Base-by-base conservation (phyloP, 2,113 vertebrate genomes). In the Anoplopoma fimbria region DNA sequence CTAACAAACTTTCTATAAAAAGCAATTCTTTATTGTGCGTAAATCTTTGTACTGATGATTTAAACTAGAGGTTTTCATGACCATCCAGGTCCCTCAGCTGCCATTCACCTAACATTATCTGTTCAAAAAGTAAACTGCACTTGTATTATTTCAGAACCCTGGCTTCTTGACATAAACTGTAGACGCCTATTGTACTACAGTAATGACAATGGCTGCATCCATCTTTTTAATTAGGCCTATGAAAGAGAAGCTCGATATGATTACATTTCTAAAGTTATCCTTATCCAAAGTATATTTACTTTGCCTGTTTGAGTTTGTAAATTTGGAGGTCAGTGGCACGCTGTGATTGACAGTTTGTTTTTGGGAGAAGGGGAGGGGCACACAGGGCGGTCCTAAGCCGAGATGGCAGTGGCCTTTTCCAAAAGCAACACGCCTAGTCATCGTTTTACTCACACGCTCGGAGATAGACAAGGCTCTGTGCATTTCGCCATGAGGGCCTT, bases 391-490 rank as follows among this genome's bases (percentile, higher is more conserved):
- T 47, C 69, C 55, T 57, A 21, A 34, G 51, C 36, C 9, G 61
- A 67, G 62, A 86, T 70, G 75, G 63, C 78, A 58, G 57, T 19
- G 21, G 75, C 61, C 38, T 73, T 72, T n/a, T 87, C 77, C 72
- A 75, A 85, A 83, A 79, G 57, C 77, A 81, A 87, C 81, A 87
- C 77, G 85, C 79, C 69, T 65, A 80, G 88, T 85, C 84, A 85
- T 88, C 84, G 78, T 84, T 80, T 85, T 68, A 62, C 79, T 81
- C 75, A 77, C 60, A 77, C 53, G 40, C 61, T 29, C 45, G 3
- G 38, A 75, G 60, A 75, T 80, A 63, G 69, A 82, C 81, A 75
- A 82, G 69, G 45, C 64, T 80, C 34, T 77, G 69, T 71, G 38
- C 51, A 58, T 70, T 55, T 74, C 65, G 57, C 77, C 68, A 75